Conservation (phyloP, 2,888 invertebrate genomes). For the Campopleginae sp. region DNA sequence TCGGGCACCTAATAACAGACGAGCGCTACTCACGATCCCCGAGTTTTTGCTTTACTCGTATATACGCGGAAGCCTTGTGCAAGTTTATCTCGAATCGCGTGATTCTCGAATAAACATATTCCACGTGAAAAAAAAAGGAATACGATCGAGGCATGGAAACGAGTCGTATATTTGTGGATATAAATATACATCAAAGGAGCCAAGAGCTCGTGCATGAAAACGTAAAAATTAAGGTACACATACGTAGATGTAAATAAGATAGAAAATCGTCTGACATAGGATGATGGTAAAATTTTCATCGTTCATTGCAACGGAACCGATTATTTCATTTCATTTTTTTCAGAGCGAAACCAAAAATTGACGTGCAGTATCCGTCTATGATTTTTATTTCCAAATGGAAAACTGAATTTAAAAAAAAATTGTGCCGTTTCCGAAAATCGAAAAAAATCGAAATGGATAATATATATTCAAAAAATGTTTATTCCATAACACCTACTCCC, state of each 20-base stretch:
- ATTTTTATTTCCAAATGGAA: too few relatives aligned
- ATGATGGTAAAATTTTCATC: not conserved
- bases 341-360: too few relatives aligned
- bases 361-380: too few relatives aligned
- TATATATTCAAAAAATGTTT: too few relatives aligned
- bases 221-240: not conserved
- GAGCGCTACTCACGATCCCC: constrained; percentile 17
- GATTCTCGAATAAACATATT: constrained; percentile 7
- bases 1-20: constrained; percentile 7
- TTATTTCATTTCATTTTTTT: too few relatives aligned
- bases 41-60: not conserved
- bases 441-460: too few relatives aligned
- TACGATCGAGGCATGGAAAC: not conserved
- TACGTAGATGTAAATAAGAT: not conserved
- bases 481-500: too few relatives aligned
- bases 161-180: not conserved
- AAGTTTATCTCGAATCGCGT: not conserved
- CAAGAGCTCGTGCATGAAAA: not conserved
- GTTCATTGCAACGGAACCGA: too few relatives aligned
- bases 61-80: not conserved
- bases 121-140: not conserved
- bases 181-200: not conserved
- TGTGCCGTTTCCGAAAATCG: too few relatives aligned
- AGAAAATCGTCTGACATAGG: not conserved
- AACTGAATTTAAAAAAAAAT: too few relatives aligned